Base-by-base conservation (phyloP, 2,113 vertebrate genomes). In the Tyto alba region DNA sequence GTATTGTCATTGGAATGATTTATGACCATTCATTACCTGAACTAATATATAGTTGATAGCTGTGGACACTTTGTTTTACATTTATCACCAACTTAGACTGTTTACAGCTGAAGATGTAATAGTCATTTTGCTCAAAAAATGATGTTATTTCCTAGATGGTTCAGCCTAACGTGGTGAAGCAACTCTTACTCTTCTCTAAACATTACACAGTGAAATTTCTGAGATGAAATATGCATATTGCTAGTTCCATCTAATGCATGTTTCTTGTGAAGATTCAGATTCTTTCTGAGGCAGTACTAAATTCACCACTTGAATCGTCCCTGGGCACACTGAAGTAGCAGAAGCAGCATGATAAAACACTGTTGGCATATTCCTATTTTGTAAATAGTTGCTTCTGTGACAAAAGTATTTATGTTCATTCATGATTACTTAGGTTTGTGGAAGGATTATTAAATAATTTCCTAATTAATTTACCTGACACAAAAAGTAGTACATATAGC, bases 261-360 rank as follows among this genome's bases (percentile, higher is more conserved):
- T 32, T 88, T 73, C 26, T 40, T 82, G 34, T 21, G 13, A 81
- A 75, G 48, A 34, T 16, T 88, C 43, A 36, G 17, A 59, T n/a
- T 41, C 9, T 59, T 88, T 78, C 36, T 63, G 20, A 72, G 56
- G 13, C 8, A 63, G 9, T 66, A 53, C 13, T 69, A 83, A 55
- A 30, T 47, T 76, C 22, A 40, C 16, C 0, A 0, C 22, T 8
- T 2, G 40, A 68, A 85, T 30, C 0, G 0, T 17, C 3, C 18
- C 45, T 26, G 32, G 75, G 4, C 1, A 1, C 9, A 19, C 0
- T 13, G 17, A 77, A 48, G 34, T 10, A 77, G 34, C 55, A 60
- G 5, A 55, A 83, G 10, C 73, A 25, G 6, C 2, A 3, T 12
- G 12, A 38, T 27, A 72, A 64, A 86, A 89, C 30, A 36, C 8